Conservation (phyloP, 30 jellyfish, hydroid and myxozoan genomes). For the Hydra vulgaris region DNA sequence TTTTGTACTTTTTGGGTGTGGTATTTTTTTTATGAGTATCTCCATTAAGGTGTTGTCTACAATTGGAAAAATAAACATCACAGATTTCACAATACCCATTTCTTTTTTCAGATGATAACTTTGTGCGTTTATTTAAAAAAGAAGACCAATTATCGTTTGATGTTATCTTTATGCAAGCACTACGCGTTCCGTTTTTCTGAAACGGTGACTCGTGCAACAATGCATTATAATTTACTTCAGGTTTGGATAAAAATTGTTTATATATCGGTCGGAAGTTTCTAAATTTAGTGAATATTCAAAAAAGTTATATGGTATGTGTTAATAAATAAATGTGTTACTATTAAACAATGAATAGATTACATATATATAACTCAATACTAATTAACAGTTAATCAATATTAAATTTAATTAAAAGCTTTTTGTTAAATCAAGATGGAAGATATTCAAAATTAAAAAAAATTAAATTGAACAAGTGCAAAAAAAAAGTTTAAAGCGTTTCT, state of each 20-base stretch:
- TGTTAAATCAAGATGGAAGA: too few species aligned
- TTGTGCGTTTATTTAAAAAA: background rate
- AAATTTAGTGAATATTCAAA: too few species aligned
- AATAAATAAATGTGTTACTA: too few species aligned
- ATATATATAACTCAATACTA: too few species aligned
- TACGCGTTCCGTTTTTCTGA: background rate
- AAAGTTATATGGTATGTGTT: too few species aligned
- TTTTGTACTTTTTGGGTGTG: background rate
- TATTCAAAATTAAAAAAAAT: too few species aligned
- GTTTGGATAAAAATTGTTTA: background rate
- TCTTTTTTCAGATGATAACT: background rate
- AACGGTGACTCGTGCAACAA: background rate
- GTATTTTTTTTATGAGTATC: background rate
- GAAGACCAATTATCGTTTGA: background rate
- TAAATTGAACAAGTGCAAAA: too few species aligned
- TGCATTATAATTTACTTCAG: background rate
- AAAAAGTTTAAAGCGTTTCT: too few species aligned
- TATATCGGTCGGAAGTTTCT: background rate
- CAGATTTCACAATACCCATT: background rate
- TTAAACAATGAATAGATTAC: too few species aligned
- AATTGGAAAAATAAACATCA: background rate
- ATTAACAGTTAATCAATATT: too few species aligned
- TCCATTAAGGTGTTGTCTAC: background rate
- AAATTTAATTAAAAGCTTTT: too few species aligned
- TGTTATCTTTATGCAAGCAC: background rate